Percentiles rank a stretch among this genome's conserved stretches.
Conservation (phyloP, 1,140 invertebrate species). For the Vollenhovia emeryi region DNA sequence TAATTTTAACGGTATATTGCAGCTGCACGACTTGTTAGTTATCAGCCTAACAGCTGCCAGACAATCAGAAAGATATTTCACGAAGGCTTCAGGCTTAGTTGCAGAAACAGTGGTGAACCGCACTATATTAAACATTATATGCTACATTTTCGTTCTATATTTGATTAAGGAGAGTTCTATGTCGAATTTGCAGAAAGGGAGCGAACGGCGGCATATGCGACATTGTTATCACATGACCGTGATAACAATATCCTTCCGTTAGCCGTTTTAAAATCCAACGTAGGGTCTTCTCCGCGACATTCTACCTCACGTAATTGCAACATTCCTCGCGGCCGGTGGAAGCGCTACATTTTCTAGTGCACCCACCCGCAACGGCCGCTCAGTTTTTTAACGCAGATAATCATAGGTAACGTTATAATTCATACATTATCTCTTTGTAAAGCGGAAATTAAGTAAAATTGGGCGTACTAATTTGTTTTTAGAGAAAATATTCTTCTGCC, state of each 20-base stretch:
- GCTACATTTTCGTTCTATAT: background rate
- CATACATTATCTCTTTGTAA: conserved; percentile 6
- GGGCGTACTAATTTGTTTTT: background rate
- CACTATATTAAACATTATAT: background rate
- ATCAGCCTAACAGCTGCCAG: conserved; percentile 4
- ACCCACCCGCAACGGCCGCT: conserved; percentile 52
- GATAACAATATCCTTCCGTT: conserved; percentile 9
- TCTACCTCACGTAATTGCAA: conserved; percentile 19
- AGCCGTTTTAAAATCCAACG: conserved; percentile 1
- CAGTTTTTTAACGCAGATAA: conserved; percentile 39
- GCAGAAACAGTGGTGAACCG: conserved; percentile 5
- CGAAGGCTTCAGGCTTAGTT: background rate
- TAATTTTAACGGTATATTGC: conserved; percentile 35
- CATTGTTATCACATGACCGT: background rate
- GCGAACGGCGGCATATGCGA: background rate
- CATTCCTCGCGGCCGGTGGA: conserved; percentile 9
- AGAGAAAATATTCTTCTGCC: background rate
- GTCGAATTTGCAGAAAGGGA: background rate
- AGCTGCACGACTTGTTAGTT: conserved; percentile 1
- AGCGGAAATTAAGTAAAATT: conserved; percentile 18
- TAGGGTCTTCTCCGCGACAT: conserved; percentile 1
- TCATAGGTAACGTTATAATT: conserved; percentile 45
- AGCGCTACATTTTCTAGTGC: conserved; percentile 15
- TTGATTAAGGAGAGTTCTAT: background rate
- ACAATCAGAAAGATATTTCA: conserved; percentile 33